Conservation (phyloP, 2,797 vertebrate species). For the Hippopotamyrus pictus region DNA sequence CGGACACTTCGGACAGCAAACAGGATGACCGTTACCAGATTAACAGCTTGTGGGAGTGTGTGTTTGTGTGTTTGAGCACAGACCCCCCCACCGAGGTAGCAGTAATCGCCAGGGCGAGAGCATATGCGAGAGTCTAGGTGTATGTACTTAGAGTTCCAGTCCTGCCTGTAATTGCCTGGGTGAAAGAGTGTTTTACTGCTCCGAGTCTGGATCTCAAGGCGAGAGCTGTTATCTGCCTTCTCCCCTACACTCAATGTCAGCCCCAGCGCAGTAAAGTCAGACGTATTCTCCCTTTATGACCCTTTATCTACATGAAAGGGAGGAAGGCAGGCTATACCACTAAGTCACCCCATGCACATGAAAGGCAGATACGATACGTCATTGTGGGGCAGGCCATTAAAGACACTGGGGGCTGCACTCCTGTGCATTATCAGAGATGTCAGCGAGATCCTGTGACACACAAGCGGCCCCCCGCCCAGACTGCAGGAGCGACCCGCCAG, state of each 20-base stretch:
- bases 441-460: not conserved
- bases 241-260: slow-evolving; percentile 20
- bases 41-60: slow-evolving; percentile 74
- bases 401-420: not conserved
- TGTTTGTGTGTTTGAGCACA: not conserved
- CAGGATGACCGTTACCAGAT: slow-evolving; percentile 76
- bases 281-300: slow-evolving; percentile 18
- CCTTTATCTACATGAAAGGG: slow-evolving; percentile 19
- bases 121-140: not conserved
- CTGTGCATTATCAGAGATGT: slow-evolving; percentile 5
- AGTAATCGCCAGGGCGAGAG: not conserved
- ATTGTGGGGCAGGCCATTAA: slow-evolving; percentile 1
- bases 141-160: not conserved
- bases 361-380: slow-evolving; percentile 16
- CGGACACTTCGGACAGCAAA: slow-evolving; percentile 66
- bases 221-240: slow-evolving; percentile 72
- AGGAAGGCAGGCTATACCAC: slow-evolving; percentile 9
- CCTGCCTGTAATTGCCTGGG: slow-evolving; percentile 74
- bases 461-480: not conserved
- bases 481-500: not conserved
- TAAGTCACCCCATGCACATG: slow-evolving; percentile 1
- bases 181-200: slow-evolving; percentile 73
- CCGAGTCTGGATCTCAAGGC: slow-evolving; percentile 44
- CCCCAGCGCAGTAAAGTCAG: slow-evolving; percentile 19
- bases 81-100: not conserved